Conservation (phyloP, 2,113 vertebrate genomes). For the Oncorhynchus tshawytscha region DNA sequence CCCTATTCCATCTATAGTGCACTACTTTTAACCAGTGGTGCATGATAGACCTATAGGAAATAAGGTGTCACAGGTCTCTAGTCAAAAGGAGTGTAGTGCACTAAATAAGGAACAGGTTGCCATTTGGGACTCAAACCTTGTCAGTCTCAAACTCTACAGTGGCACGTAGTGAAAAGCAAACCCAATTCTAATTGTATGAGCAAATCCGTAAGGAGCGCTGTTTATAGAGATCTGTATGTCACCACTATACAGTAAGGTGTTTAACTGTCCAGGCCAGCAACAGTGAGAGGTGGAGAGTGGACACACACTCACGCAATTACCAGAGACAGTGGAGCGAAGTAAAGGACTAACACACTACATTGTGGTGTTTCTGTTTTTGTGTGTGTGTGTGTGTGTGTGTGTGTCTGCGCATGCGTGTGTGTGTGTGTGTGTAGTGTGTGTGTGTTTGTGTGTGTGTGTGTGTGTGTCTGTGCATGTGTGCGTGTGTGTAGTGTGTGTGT, state of each 20-base stretch:
- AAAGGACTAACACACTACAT: constrained; percentile 17
- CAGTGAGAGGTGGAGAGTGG: background rate
- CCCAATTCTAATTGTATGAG: background rate
- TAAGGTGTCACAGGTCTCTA: too few species aligned
- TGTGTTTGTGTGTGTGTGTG: background rate
- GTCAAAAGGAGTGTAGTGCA: too few species aligned
- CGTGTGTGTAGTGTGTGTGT: background rate
- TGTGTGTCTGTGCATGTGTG: background rate
- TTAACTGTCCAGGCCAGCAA: background rate
- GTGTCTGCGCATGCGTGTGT: background rate
- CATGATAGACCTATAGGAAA: too few species aligned
- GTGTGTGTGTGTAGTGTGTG: background rate
- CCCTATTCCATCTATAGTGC: too few species aligned
- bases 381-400: background rate
- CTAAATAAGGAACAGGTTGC: background rate
- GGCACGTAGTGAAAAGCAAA: background rate
- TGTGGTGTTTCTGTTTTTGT: background rate
- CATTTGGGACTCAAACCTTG: background rate
- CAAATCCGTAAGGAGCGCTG: constrained; percentile 17
- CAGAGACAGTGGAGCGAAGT: constrained; percentile 14
- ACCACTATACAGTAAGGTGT: background rate
- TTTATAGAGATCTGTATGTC: background rate
- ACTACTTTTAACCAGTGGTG: too few species aligned
- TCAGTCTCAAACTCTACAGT: constrained; percentile 9
- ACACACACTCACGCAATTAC: constrained; percentile 39